A percentile compares a stretch with the other conserved stretches of the same genome.
phyloP scores from a whole-genome alignment of 1,140 invertebrate species.

The Sesamia nonagrioides region DNA sequence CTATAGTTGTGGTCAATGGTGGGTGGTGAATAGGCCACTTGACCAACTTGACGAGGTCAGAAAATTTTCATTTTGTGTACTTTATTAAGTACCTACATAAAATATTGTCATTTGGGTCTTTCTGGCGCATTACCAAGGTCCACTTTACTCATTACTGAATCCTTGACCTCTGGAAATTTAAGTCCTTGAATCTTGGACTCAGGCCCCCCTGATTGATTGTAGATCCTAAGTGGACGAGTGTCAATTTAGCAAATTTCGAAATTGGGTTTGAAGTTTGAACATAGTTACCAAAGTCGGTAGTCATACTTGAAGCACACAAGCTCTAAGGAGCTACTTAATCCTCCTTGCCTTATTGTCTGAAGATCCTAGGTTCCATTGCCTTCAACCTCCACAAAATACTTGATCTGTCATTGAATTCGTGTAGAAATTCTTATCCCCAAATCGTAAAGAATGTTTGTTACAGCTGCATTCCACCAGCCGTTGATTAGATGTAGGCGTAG shows the following conservation, averaged over 20 bases:
- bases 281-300: no score
- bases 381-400: background rate
- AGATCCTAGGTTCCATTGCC: background rate
- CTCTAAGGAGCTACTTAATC: no score
- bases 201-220: no score
- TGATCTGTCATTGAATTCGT: background rate
- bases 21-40: slow-evolving; percentile 18
- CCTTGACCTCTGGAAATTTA: background rate
- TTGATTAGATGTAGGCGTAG: slow-evolving; percentile 30
- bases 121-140: slow-evolving; percentile 6
- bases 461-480: background rate
- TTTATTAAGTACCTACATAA: background rate
- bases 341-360: background rate
- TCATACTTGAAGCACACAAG: no score
- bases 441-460: background rate
- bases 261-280: no score
- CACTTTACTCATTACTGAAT: slow-evolving; percentile 1
- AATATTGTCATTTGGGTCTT: slow-evolving; percentile 2
- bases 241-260: no score
- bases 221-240: no score
- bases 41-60: slow-evolving; percentile 29
- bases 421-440: background rate
- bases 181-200: background rate
- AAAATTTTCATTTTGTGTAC: slow-evolving; percentile 6
- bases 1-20: slow-evolving; percentile 6